Evolutionary conservation across 1,140 invertebrate species (phyloP).

Genomic region (Arctopsyche grandis): DNA sequence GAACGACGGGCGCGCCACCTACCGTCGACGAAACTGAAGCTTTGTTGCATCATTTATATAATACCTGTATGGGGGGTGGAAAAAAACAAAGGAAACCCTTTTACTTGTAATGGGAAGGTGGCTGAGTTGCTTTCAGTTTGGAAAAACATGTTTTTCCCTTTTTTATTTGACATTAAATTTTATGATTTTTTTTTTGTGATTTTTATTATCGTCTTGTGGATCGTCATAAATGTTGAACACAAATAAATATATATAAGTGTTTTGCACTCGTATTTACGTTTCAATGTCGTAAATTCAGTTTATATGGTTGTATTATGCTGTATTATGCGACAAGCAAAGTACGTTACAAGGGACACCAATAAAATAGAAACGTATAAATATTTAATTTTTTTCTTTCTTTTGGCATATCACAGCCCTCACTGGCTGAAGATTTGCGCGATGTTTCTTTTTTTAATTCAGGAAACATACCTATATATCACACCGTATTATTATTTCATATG

Average conservation of each 20-base stretch:
- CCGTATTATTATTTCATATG: too few species aligned
- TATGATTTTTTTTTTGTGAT: slow-evolving; percentile 52
- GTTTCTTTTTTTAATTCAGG: neutral
- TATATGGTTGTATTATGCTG: slow-evolving; percentile 50
- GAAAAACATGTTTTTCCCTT: slow-evolving; percentile 50
- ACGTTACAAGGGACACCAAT: slow-evolving; percentile 32
- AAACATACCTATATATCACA: neutral
- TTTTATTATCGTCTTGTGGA: slow-evolving; percentile 54
- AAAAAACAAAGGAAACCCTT: slow-evolving; percentile 19
- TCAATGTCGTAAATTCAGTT: slow-evolving; percentile 53
- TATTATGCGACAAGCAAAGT: slow-evolving; percentile 45
- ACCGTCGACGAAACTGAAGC: neutral
- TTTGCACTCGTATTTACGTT: slow-evolving; percentile 55
- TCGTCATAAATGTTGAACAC: slow-evolving; percentile 54
- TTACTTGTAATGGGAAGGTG: neutral
- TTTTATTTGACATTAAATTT: slow-evolving; percentile 52
- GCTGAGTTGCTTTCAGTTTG: slow-evolving; percentile 37
- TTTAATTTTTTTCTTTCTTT: slow-evolving; percentile 8
- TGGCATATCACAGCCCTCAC: neutral
- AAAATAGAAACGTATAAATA: slow-evolving; percentile 33
- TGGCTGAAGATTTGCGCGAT: neutral
- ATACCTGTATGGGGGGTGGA: neutral
- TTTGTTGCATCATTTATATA: neutral
- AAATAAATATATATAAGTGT: slow-evolving; percentile 54
- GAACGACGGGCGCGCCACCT: too few species aligned